phyloP scores from a whole-genome alignment of 1,140 invertebrate species.

The Chlorops oryzae region DNA sequence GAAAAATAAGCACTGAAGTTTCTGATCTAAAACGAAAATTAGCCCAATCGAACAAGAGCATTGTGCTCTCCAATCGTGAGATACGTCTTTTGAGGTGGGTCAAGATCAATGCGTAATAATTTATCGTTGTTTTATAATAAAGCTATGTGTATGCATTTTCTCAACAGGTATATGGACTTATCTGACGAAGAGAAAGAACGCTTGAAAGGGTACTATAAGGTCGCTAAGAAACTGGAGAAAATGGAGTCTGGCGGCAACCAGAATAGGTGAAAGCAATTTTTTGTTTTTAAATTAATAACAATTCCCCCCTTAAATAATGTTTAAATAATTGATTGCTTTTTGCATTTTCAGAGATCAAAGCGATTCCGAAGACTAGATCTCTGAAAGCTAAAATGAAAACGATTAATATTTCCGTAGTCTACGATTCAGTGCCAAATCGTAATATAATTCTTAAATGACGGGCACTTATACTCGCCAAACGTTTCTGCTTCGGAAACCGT shows the following conservation, averaged over 20 bases:
- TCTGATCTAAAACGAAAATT: constrained; percentile 78
- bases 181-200: constrained; percentile 92
- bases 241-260: constrained; percentile 65
- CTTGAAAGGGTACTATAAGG: constrained; percentile 84
- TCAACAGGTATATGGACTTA: constrained; percentile 71
- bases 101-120: not conserved
- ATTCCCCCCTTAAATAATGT: not conserved
- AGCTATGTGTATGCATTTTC: not conserved
- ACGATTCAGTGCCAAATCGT: constrained; percentile 63
- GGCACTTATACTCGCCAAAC: constrained; percentile 64
- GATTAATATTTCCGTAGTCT: constrained; percentile 70
- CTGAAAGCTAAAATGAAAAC: constrained; percentile 58
- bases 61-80: constrained; percentile 87
- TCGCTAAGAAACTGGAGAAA: constrained; percentile 87
- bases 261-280: constrained; percentile 51
- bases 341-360: constrained; percentile 52
- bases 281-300: not conserved
- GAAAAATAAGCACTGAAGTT: constrained; percentile 85
- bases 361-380: constrained; percentile 62
- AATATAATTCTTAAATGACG: too few species aligned
- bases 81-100: constrained; percentile 73
- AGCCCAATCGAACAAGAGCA: constrained; percentile 72
- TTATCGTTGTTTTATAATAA: too few species aligned
- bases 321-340: constrained; percentile 3
- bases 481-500: constrained; percentile 67